Conservation (phyloP, 1,140 invertebrate genomes). For the Eurosta solidaginis region DNA sequence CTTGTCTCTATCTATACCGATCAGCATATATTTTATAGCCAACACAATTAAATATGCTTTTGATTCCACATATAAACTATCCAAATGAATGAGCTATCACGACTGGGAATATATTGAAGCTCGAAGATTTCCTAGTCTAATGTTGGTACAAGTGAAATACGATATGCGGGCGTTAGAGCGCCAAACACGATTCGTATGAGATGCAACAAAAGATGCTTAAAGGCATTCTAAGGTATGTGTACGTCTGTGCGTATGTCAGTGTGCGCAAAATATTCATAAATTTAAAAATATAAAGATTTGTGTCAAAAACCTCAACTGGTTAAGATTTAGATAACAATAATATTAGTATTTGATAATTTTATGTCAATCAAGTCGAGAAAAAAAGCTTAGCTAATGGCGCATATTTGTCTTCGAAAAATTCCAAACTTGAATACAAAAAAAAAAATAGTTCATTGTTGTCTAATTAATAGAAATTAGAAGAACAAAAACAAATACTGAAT, state of each 20-base stretch:
- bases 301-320: neutral
- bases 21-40: neutral
- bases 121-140: neutral
- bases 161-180: conserved; percentile 18
- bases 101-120: neutral
- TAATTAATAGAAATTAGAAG: neutral
- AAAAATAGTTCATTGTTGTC: neutral
- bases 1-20: neutral
- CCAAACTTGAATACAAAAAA: neutral
- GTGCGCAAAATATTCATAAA: neutral
- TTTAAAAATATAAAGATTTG: neutral
- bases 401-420: neutral
- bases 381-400: neutral
- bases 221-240: no score
- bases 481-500: neutral
- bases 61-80: neutral
- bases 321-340: neutral
- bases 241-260: no score
- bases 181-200: no score
- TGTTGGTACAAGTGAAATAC: conserved; percentile 12
- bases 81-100: neutral
- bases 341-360: conserved; percentile 11
- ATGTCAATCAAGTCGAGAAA: neutral
- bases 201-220: no score
- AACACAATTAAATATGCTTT: neutral